Percentiles rank a stretch among this genome's conserved stretches.
These are phyloP conservation scores for Vimba vimba DNA, from an alignment of 2,113 vertebrate genomes.

Conservation along the genomic window DNA sequence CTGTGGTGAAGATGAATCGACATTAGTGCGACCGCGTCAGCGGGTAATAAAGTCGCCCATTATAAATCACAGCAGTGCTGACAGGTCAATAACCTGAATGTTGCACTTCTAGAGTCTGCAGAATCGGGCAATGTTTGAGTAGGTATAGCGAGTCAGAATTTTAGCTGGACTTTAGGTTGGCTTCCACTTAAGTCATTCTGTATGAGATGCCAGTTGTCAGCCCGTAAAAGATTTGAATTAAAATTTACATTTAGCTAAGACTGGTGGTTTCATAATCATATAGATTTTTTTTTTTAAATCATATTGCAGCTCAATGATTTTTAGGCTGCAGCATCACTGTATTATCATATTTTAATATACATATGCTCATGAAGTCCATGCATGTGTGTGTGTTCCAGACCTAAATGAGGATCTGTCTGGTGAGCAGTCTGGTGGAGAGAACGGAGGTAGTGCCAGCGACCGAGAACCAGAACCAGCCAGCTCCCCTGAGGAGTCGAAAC, in stretches of 20 bases:
- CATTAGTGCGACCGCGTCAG: conserved; percentile 78
- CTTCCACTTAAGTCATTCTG: neutral
- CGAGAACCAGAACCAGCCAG: conserved; percentile 88
- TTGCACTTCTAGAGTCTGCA: conserved; percentile 48
- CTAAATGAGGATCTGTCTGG: conserved; percentile 82
- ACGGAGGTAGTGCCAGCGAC: conserved; percentile 85
- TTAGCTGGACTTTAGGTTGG: neutral
- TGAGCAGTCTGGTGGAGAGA: conserved; percentile 81
- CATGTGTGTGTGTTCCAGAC: conserved; percentile 73
- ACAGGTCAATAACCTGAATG: conserved; percentile 53
- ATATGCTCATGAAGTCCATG: neutral
- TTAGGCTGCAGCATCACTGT: neutral
- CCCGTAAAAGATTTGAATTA: neutral
- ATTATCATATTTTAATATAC: neutral
- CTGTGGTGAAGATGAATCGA: conserved; percentile 80
- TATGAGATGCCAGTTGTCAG: neutral
- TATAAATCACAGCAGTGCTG: conserved; percentile 67
- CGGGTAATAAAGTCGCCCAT: conserved; percentile 70
- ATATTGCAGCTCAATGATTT: neutral
- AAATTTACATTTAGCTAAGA: neutral
- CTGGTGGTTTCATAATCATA: neutral
- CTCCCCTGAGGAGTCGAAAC: conserved; percentile 87
- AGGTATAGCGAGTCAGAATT: neutral
- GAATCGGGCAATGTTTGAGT: neutral
- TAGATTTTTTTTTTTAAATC: neutral